These are phyloP conservation scores for Noctua janthina DNA, from an alignment of 2,888 invertebrate species.

Conservation along the genomic window DNA sequence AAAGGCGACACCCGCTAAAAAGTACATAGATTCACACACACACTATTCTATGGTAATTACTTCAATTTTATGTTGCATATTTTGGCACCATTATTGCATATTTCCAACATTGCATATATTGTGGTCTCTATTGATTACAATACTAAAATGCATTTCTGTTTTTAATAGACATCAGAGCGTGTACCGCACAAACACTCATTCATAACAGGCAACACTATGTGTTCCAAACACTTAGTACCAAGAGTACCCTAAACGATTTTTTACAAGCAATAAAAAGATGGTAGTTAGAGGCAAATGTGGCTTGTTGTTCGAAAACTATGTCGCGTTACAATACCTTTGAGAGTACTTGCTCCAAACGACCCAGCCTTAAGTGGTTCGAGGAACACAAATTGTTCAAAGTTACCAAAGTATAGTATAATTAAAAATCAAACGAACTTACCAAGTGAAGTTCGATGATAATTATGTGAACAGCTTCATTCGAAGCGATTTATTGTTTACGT, in stretches of 20 bases:
- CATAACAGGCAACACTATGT: conserved; percentile 29
- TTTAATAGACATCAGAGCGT: background rate
- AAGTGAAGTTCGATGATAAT: too few relatives aligned
- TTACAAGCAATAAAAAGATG: conserved; percentile 49
- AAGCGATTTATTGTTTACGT: too few relatives aligned
- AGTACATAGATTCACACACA: too few relatives aligned
- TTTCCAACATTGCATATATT: too few relatives aligned
- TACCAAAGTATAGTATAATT: conserved; percentile 45
- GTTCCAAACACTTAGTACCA: conserved; percentile 37
- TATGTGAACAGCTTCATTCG: too few relatives aligned
- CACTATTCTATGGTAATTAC: too few relatives aligned
- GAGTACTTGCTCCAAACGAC: conserved; percentile 50
- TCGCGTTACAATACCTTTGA: conserved; percentile 39
- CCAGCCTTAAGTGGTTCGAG: conserved; percentile 46
- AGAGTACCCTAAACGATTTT: conserved; percentile 44
- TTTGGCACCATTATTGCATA: too few relatives aligned
- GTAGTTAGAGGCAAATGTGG: conserved; percentile 40
- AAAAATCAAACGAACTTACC: too few relatives aligned
- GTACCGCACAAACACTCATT: conserved; percentile 3
- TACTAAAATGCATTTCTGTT: too few relatives aligned
- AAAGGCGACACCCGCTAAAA: too few relatives aligned
- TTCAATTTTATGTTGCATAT: too few relatives aligned
- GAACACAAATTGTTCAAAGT: conserved; percentile 57
- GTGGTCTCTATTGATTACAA: background rate
- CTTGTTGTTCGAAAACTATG: conserved; percentile 39